Conservation (phyloP, 1,140 invertebrate species). For the Akabosia matsudoensis region DNA sequence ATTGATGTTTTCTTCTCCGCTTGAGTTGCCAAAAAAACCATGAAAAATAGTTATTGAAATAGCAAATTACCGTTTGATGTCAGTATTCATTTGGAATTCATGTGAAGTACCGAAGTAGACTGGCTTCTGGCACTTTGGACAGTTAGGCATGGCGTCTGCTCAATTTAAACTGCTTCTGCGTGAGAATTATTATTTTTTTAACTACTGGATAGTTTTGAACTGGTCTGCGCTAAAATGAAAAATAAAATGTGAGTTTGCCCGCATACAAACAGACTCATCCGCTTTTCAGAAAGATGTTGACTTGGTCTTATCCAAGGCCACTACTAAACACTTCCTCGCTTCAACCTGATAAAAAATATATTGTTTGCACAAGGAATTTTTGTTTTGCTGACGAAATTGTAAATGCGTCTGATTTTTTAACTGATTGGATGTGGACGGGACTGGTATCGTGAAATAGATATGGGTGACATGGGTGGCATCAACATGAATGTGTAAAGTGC, state of each 20-base stretch:
- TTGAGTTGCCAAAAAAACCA: conserved; percentile 58
- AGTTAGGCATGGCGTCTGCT: conserved; percentile 64
- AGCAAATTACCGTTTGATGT: neutral
- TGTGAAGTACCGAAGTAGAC: conserved; percentile 59
- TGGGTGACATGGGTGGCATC: too few relatives aligned
- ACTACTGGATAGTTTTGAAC: neutral
- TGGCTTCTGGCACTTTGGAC: conserved; percentile 60
- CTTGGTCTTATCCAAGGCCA: neutral
- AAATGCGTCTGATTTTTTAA: too few relatives aligned
- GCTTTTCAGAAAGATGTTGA: neutral
- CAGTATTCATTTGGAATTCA: neutral
- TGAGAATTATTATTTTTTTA: neutral
- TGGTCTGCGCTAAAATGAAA: neutral
- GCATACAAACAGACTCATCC: too few relatives aligned
- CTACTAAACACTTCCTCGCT: neutral
- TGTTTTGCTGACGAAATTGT: too few relatives aligned
- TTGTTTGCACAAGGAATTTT: too few relatives aligned
- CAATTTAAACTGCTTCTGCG: too few relatives aligned
- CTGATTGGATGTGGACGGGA: too few relatives aligned
- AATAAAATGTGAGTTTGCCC: neutral
- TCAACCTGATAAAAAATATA: neutral
- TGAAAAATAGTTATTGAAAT: neutral
- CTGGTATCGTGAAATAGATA: too few relatives aligned
- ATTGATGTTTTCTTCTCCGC: conserved; percentile 72
- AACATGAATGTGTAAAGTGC: too few relatives aligned